Evolutionary conservation across 2,888 invertebrate species (phyloP).

Genomic region (Nymphalis urticae): DNA sequence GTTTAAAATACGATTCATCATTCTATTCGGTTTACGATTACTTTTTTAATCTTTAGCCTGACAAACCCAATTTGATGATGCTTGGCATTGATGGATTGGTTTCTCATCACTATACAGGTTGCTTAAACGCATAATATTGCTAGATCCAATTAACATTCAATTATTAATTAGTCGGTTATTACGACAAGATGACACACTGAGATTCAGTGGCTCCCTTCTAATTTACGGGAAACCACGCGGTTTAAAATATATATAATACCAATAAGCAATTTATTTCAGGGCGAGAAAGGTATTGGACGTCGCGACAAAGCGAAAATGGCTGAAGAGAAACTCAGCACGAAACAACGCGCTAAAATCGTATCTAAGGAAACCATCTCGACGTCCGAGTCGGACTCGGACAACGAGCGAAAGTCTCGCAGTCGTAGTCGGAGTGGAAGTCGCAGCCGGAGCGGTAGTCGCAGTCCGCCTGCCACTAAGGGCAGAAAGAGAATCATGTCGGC

Average conservation of each 20-base stretch:
- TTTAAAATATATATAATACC: background rate
- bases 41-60: no score
- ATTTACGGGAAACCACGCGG: no score
- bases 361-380: slow-evolving; percentile 98
- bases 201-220: no score
- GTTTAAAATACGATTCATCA: no score
- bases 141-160: no score
- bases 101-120: no score
- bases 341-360: slow-evolving; percentile 93
- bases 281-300: slow-evolving; percentile 69
- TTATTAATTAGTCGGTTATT: no score
- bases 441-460: slow-evolving; percentile 75
- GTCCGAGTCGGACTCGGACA: slow-evolving; percentile 89
- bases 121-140: no score
- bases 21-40: no score
- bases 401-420: slow-evolving; percentile 55
- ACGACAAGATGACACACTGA: no score
- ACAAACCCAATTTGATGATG: no score
- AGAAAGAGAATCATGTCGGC: slow-evolving; percentile 84
- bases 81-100: no score
- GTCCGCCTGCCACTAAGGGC: slow-evolving; percentile 71
- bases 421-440: slow-evolving; percentile 63
- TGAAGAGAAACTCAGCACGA: slow-evolving; percentile 88
- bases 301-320: slow-evolving; percentile 69
- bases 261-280: slow-evolving; percentile 43